Conservation (phyloP, 2,888 invertebrate genomes). For the Aphodius granarius region DNA sequence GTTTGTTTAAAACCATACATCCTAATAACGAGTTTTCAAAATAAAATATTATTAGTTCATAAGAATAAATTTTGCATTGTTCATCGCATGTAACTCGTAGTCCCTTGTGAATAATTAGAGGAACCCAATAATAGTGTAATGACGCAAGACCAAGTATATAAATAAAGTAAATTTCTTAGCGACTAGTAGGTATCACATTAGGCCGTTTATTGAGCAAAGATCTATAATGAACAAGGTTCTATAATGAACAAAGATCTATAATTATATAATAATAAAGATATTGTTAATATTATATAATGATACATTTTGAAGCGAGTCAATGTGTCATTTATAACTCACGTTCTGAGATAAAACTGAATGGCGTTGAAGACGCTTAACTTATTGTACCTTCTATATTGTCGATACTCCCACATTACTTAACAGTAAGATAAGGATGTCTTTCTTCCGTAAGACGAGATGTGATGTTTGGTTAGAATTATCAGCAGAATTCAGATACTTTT, state of each 20-base stretch:
- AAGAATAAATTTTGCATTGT: neutral
- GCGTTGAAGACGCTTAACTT: neutral
- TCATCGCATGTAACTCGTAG: constrained; percentile 17
- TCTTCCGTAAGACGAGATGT: neutral
- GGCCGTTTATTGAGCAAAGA: neutral
- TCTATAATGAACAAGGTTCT: neutral
- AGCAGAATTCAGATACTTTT: neutral
- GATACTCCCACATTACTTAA: neutral
- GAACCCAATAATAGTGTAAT: constrained; percentile 20
- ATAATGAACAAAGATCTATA: neutral
- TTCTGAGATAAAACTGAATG: neutral
- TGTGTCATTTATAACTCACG: neutral
- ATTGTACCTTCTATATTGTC: neutral
- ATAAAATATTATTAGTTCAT: neutral
- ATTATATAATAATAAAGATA: neutral
- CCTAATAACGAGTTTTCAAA: neutral
- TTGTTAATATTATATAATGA: neutral
- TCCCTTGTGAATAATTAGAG: constrained; percentile 27
- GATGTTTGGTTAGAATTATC: neutral
- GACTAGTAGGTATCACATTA: neutral
- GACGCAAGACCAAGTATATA: constrained; percentile 26
- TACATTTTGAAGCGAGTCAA: neutral
- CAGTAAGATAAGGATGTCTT: neutral
- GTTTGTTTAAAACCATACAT: neutral
- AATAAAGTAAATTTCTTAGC: constrained; percentile 9